These are phyloP conservation scores for Catocala nupta DNA, from an alignment of 2,888 invertebrate genomes.

Conservation along the genomic window DNA sequence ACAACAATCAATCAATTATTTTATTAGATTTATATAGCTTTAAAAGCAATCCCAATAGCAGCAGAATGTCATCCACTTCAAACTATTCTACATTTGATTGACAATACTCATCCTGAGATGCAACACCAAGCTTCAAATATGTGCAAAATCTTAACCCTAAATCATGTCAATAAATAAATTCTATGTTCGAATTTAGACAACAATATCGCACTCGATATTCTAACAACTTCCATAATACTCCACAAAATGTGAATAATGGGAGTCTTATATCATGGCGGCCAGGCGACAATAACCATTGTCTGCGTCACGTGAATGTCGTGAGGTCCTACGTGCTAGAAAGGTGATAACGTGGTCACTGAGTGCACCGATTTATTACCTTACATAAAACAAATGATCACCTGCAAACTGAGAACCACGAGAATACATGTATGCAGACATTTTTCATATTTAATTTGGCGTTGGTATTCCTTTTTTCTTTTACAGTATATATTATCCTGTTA, in stretches of 20 bases:
- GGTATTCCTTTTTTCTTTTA: too few relatives aligned
- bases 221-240: slow-evolving; percentile 38
- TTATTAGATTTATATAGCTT: too few relatives aligned
- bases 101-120: too few relatives aligned
- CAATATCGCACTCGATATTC: not conserved
- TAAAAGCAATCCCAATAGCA: too few relatives aligned
- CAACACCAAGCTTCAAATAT: too few relatives aligned
- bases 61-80: too few relatives aligned
- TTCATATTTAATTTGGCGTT: too few relatives aligned
- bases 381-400: slow-evolving; percentile 37
- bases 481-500: too few relatives aligned
- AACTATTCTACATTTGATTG: too few relatives aligned
- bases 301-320: slow-evolving; percentile 65
- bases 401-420: not conserved
- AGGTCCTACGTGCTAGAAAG: slow-evolving; percentile 30
- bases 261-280: slow-evolving; percentile 60
- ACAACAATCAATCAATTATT: too few relatives aligned
- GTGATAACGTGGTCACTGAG: slow-evolving; percentile 45
- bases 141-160: too few relatives aligned
- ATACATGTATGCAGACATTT: not conserved
- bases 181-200: not conserved
- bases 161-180: not conserved
- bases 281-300: slow-evolving; percentile 67
- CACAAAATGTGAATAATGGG: slow-evolving; percentile 53
- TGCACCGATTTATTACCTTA: slow-evolving; percentile 40